phyloP scores from a whole-genome alignment of 2,888 invertebrate genomes.

The Cantharis nigra region DNA sequence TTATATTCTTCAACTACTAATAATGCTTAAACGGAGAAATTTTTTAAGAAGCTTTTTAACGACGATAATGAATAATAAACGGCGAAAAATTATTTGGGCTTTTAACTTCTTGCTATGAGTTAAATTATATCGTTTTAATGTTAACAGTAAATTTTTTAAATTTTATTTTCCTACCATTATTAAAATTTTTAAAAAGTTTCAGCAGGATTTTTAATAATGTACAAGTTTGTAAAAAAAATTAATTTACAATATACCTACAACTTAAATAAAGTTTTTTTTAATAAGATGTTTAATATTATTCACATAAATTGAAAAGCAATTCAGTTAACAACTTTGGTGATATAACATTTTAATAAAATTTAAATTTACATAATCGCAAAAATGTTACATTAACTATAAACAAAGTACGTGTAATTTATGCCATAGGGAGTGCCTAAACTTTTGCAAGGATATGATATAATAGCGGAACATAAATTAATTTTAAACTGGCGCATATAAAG shows the following conservation, averaged over 20 bases:
- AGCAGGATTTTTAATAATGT: neutral
- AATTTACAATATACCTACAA: neutral
- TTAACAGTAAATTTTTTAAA: neutral
- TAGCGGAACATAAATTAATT: neutral
- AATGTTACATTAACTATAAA: neutral
- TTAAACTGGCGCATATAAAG: neutral
- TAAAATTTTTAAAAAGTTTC: neutral
- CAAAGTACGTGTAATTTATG: neutral
- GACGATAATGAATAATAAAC: neutral
- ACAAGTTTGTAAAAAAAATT: neutral
- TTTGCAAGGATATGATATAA: neutral
- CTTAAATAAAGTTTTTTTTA: neutral
- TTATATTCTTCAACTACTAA: slow-evolving; percentile 4
- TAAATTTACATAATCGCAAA: neutral
- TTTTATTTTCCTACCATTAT: neutral
- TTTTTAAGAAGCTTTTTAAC: neutral
- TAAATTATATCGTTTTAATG: neutral
- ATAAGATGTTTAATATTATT: neutral
- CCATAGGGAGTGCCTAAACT: neutral
- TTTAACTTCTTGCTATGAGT: neutral
- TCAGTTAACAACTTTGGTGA: neutral
- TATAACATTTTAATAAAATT: neutral
- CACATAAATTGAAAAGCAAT: neutral
- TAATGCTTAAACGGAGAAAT: neutral
- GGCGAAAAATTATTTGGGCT: neutral